phyloP scores from a whole-genome alignment of 2,797 vertebrate species.

The Oreochromis grahami region DNA sequence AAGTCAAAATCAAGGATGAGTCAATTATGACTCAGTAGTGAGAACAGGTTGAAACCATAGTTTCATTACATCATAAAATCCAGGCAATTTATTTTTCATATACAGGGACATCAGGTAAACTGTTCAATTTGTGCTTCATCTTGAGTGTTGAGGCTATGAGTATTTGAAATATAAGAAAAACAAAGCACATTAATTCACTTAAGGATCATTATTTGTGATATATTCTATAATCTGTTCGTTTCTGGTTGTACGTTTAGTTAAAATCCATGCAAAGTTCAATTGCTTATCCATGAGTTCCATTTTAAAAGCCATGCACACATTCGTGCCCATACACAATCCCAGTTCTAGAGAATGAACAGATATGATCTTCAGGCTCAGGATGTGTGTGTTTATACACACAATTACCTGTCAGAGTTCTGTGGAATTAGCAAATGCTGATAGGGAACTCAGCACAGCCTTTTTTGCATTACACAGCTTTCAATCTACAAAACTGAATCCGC shows the following conservation, averaged over 20 bases:
- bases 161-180: not conserved
- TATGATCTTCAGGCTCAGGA: not conserved
- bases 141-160: not conserved
- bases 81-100: accelerated
- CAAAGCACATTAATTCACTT: not conserved
- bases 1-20: not conserved
- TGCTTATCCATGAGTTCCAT: not conserved
- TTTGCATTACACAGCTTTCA: not conserved
- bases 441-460: not conserved
- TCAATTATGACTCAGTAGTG: not conserved
- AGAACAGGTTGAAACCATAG: not conserved
- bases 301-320: accelerated
- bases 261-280: not conserved
- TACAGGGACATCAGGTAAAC: not conserved
- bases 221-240: not conserved
- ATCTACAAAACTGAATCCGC: not conserved
- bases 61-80: not conserved
- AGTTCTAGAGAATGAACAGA: not conserved
- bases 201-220: not conserved
- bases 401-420: not conserved
- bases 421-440: not conserved
- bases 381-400: not conserved
- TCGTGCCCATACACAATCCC: not conserved
- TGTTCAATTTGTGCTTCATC: not conserved
- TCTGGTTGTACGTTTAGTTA: not conserved